These are phyloP conservation scores for Ceyx melanurus DNA, from an alignment of 2,113 vertebrate species.

Conservation along the genomic window DNA sequence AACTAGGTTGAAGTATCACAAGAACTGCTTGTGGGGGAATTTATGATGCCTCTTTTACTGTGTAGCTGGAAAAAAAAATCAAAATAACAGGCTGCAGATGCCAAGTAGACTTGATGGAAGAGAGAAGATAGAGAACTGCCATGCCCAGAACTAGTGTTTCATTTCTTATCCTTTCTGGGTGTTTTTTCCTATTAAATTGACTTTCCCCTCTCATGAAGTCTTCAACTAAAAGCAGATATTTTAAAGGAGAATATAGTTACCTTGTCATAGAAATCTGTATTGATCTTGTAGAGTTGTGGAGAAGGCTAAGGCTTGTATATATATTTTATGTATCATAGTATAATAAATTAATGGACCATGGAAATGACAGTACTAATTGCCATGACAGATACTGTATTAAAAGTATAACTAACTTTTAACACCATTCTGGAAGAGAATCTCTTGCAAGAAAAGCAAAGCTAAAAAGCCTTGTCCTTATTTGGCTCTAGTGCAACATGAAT, in stretches of 20 bases:
- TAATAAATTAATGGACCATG: neutral
- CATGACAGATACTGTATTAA: neutral
- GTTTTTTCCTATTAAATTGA: neutral
- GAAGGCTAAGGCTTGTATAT: neutral
- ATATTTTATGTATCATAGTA: neutral
- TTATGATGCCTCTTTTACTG: slow-evolving; percentile 9
- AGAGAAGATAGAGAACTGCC: neutral
- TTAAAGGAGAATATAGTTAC: neutral
- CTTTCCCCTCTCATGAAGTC: neutral
- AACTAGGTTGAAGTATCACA: neutral
- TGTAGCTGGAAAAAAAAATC: neutral
- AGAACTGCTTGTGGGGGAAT: neutral
- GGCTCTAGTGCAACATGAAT: neutral
- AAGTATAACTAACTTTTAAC: neutral
- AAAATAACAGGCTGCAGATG: neutral
- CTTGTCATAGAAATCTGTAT: neutral
- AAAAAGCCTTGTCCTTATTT: neutral
- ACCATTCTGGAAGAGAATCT: neutral
- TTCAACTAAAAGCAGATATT: neutral
- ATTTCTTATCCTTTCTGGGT: neutral
- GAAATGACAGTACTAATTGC: neutral
- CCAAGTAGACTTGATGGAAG: neutral
- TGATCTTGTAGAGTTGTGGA: neutral
- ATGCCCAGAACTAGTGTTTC: neutral
- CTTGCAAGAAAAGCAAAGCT: neutral